Evolutionary conservation across 2,113 vertebrate species (phyloP).

Genomic region (Podocnemis expansa): DNA sequence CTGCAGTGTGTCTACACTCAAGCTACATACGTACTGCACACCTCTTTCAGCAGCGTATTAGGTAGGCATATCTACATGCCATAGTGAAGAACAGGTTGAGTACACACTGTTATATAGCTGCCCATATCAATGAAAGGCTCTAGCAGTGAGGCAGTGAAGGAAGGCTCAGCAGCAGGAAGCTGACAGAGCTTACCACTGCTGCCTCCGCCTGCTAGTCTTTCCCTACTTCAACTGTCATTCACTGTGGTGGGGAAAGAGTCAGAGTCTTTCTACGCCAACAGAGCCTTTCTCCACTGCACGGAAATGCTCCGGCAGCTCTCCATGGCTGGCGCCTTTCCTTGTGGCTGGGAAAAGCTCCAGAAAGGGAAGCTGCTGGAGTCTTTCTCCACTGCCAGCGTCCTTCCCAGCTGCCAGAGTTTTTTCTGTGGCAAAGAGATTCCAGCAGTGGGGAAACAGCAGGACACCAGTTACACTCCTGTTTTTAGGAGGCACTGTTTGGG

Average conservation of each 20-base stretch:
- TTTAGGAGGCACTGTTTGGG: too few species aligned
- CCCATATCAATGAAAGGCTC: too few species aligned
- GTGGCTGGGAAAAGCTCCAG: neutral
- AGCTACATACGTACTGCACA: neutral
- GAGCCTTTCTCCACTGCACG: neutral
- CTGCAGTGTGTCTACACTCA: neutral
- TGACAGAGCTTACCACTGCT: neutral
- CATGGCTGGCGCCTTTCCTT: neutral
- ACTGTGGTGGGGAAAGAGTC: neutral
- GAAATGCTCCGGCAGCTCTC: neutral
- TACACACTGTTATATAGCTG: neutral
- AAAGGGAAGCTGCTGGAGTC: neutral
- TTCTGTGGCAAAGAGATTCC: too few species aligned
- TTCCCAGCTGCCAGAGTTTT: too few species aligned
- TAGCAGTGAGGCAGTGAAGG: too few species aligned
- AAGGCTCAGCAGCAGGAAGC: too few species aligned
- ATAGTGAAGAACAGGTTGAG: neutral
- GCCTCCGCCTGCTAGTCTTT: neutral
- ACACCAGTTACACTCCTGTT: too few species aligned
- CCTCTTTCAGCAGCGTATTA: neutral
- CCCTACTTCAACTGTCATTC: neutral
- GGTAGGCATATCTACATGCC: neutral
- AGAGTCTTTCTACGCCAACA: neutral
- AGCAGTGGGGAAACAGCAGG: too few species aligned
- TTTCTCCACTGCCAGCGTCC: too few species aligned